Evolutionary conservation across 2,888 invertebrate genomes (phyloP).

Genomic region (Tenthredo mesomela): DNA sequence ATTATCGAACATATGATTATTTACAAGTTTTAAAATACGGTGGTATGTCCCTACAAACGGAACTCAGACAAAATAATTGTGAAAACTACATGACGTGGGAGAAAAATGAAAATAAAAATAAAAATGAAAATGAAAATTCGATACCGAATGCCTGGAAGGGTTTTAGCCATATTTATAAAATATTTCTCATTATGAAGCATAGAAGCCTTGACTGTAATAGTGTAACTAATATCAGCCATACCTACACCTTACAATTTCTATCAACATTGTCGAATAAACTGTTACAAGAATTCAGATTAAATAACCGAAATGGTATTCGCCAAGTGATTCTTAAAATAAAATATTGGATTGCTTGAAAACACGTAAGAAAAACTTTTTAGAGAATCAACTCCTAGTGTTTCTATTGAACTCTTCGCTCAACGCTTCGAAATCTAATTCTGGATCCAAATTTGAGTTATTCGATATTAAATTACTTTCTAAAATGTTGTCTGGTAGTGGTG

Average conservation of each 20-base stretch:
- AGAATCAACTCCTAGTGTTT: constrained; percentile 73
- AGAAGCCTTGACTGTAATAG: background rate
- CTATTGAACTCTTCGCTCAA: constrained; percentile 75
- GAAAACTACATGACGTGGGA: background rate
- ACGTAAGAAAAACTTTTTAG: constrained; percentile 4
- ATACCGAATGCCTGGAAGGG: background rate
- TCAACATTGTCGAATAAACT: background rate
- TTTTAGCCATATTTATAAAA: background rate
- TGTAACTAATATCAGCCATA: background rate
- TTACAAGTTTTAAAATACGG: constrained; percentile 29
- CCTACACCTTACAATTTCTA: constrained; percentile 9
- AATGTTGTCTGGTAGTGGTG: constrained; percentile 70
- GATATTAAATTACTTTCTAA: constrained; percentile 71
- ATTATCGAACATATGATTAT: constrained; percentile 37
- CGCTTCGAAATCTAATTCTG: constrained; percentile 74
- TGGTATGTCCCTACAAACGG: background rate
- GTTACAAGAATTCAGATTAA: background rate
- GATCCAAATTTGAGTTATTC: constrained; percentile 69
- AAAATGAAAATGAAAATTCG: background rate
- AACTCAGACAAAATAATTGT: background rate
- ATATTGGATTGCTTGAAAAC: constrained; percentile 11
- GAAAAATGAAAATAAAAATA: background rate
- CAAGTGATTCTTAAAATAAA: background rate
- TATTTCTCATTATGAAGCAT: background rate
- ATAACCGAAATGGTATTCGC: constrained; percentile 13